Percentiles rank a stretch among this genome's conserved stretches.
Evolutionary conservation across 2,797 vertebrate species (phyloP).

Genomic region (Micromesistius poutassou): DNA sequence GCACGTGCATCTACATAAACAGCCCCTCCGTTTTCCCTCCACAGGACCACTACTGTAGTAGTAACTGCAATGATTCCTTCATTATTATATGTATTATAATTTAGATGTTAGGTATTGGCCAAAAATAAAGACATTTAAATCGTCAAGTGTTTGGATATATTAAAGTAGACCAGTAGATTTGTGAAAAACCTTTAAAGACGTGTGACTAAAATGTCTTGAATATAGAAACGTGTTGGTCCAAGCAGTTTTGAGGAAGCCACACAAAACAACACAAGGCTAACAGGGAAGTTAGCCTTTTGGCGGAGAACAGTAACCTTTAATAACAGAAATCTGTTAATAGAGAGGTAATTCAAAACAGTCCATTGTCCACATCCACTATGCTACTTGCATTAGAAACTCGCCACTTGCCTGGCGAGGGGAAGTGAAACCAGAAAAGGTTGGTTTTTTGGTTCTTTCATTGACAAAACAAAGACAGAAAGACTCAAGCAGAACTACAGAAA

Average conservation of each 20-base stretch:
- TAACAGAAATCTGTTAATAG: neutral
- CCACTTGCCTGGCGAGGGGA: slow-evolving; percentile 41
- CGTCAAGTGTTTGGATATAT: no score
- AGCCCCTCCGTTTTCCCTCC: neutral
- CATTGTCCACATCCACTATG: neutral
- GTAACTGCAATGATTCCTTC: neutral
- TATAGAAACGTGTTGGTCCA: neutral
- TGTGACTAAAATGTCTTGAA: neutral
- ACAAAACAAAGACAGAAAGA: slow-evolving; percentile 41
- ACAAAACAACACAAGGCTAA: neutral
- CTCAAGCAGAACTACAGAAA: slow-evolving; percentile 24
- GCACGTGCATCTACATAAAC: slow-evolving; percentile 4
- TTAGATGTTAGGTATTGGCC: neutral
- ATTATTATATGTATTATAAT: neutral
- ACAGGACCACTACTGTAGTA: neutral
- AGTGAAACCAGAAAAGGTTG: slow-evolving; percentile 59
- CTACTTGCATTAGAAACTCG: slow-evolving; percentile 4
- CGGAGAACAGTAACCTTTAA: neutral
- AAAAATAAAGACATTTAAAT: no score
- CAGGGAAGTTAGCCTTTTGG: neutral
- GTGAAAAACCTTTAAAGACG: neutral
- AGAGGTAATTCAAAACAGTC: neutral
- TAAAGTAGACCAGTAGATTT: neutral
- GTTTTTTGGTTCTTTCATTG: slow-evolving; percentile 28
- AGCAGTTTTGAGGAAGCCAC: neutral